phyloP scores from a whole-genome alignment of 2,888 invertebrate genomes.

The Netelia melanura region DNA sequence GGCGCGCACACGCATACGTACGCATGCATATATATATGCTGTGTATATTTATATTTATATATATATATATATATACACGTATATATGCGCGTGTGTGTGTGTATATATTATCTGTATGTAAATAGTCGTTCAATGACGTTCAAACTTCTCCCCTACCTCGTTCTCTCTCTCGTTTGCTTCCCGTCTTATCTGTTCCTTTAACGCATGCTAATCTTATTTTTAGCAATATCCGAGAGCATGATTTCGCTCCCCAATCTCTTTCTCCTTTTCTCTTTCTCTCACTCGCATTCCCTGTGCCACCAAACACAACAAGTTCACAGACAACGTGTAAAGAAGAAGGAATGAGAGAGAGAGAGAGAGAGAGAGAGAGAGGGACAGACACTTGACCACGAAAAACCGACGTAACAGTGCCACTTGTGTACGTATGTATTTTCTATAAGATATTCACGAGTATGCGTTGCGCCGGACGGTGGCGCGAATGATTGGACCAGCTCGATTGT shows the following conservation, averaged over 20 bases:
- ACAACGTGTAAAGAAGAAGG: neutral
- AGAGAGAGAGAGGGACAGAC: neutral
- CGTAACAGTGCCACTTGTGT: constrained; percentile 14
- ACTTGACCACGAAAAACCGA: constrained; percentile 25
- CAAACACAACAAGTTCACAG: neutral
- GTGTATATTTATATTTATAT: neutral
- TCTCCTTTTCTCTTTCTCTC: neutral
- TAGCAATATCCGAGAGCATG: constrained; percentile 46
- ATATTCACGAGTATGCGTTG: neutral
- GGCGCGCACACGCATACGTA: neutral
- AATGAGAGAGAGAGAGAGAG: neutral
- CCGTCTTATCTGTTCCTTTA: constrained; percentile 53
- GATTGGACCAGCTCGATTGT: neutral
- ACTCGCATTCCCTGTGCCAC: neutral
- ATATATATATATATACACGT: neutral
- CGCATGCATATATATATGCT: neutral
- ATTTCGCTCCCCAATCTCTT: constrained; percentile 35
- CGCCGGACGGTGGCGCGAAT: constrained; percentile 22
- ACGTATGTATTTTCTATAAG: neutral
- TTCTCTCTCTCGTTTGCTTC: constrained; percentile 1
- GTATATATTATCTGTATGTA: constrained; percentile 3
- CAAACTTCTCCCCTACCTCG: constrained; percentile 16
- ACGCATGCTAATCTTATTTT: constrained; percentile 63
- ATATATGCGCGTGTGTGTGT: neutral
- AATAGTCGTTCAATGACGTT: constrained; percentile 58